Evolutionary conservation across 53 echinoderm and acorn worm species (phyloP).

Genomic region (Antedon mediterranea): DNA sequence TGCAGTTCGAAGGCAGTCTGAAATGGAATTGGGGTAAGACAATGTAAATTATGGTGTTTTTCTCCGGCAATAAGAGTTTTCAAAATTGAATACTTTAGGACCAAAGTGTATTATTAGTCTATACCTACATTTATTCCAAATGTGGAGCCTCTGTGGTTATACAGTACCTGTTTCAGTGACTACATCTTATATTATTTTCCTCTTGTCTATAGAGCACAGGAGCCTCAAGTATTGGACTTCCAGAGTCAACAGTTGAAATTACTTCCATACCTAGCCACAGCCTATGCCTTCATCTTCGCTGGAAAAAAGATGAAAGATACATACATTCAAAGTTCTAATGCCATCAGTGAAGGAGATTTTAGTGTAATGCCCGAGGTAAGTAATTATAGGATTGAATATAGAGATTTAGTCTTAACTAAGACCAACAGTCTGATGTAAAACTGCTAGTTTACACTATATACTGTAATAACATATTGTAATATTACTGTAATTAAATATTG

Average conservation of each 20-base stretch:
- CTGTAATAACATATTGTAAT: no score
- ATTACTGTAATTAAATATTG: no score
- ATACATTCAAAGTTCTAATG: constrained; percentile 31
- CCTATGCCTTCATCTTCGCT: constrained; percentile 60
- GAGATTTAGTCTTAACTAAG: no score
- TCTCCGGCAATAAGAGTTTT: no score
- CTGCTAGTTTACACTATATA: no score
- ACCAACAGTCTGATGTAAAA: no score
- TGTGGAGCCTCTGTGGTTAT: no score
- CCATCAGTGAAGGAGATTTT: constrained; percentile 55
- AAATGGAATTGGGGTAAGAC: constrained; percentile 63
- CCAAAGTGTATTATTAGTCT: no score
- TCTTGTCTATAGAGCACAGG: constrained; percentile 35
- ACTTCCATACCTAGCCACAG: constrained; percentile 64
- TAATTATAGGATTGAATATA: neutral
- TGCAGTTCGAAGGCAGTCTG: constrained; percentile 74
- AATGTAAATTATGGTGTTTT: neutral
- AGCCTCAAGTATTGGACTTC: constrained; percentile 78
- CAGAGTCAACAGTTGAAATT: constrained; percentile 94
- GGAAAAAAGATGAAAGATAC: constrained; percentile 42
- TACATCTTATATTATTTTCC: no score
- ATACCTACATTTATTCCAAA: no score
- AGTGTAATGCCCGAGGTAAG: constrained; percentile 69
- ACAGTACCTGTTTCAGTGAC: neutral
- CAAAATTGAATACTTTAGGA: no score